Percentiles rank a stretch among this genome's conserved stretches.
Evolutionary conservation across 2,888 invertebrate genomes (phyloP).

Genomic region (Brachynemurus nebulosus): DNA sequence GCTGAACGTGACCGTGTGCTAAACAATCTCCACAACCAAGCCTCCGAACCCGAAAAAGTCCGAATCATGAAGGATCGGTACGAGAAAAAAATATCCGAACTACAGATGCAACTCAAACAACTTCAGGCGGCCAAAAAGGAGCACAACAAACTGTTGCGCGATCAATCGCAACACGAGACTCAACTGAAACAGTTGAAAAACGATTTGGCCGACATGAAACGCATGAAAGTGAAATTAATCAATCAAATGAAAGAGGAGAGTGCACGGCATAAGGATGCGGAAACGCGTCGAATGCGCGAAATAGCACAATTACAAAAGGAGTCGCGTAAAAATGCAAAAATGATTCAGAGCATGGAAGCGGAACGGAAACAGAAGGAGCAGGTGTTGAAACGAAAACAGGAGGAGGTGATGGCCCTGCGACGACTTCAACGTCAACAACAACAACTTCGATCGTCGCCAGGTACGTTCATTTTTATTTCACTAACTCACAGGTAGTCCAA

Average conservation of each 20-base stretch:
- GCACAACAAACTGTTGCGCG: conserved; percentile 70
- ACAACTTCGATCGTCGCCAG: too few relatives aligned
- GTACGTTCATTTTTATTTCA: too few relatives aligned
- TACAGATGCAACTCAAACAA: conserved; percentile 76
- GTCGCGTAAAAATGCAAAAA: conserved; percentile 73
- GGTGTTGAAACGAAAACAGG: conserved; percentile 75
- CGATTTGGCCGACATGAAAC: conserved; percentile 71
- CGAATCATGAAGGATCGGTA: conserved; percentile 80
- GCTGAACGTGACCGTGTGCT: conserved; percentile 84
- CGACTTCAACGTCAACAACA: conserved; percentile 43
- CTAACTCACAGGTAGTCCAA: too few relatives aligned
- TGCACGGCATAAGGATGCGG: conserved; percentile 70
- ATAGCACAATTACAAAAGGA: conserved; percentile 86
- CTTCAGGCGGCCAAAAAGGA: conserved; percentile 79
- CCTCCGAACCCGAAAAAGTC: conserved; percentile 43
- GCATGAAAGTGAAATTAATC: conserved; percentile 72
- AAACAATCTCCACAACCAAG: conserved; percentile 28
- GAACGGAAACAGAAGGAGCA: conserved; percentile 81
- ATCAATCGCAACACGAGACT: conserved; percentile 63
- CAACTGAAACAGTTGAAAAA: conserved; percentile 55
- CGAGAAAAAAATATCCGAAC: conserved; percentile 65
- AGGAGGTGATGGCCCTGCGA: conserved; percentile 73
- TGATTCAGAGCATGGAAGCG: conserved; percentile 75
- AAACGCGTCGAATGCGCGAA: conserved; percentile 64
- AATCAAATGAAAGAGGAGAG: conserved; percentile 90